Evolutionary conservation across 2,888 invertebrate genomes (phyloP).

Genomic region (Heliconius sara): DNA sequence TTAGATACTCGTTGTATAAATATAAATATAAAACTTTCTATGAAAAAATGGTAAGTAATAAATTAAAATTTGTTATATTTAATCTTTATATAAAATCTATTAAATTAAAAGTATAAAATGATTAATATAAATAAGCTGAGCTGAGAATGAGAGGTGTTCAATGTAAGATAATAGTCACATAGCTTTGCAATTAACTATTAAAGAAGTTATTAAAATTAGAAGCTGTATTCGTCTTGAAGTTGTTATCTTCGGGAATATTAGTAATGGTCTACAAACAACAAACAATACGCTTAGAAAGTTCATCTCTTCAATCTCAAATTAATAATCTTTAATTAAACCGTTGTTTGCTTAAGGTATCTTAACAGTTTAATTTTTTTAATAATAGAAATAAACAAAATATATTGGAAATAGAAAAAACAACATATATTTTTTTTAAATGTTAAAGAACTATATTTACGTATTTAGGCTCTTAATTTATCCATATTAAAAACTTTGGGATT

Average conservation of each 20-base stretch:
- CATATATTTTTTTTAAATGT: too few species aligned
- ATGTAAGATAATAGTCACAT: neutral
- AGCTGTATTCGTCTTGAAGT: neutral
- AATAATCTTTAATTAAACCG: neutral
- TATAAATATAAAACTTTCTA: slow-evolving; percentile 1
- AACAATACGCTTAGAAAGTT: slow-evolving; percentile 14
- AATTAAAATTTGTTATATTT: neutral
- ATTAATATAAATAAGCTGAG: neutral
- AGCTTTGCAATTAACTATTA: neutral
- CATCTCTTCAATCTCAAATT: neutral
- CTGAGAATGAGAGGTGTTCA: neutral
- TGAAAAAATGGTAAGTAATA: slow-evolving; percentile 22
- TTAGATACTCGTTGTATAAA: neutral
- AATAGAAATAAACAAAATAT: neutral
- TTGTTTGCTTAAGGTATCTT: neutral
- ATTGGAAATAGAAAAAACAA: too few species aligned
- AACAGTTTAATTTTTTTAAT: neutral
- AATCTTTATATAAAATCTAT: neutral
- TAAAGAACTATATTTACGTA: too few species aligned
- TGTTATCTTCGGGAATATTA: slow-evolving; percentile 1
- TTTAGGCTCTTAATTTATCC: too few species aligned
- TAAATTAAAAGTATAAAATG: neutral
- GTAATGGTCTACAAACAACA: neutral
- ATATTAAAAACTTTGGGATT: too few species aligned
- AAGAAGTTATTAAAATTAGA: neutral